phyloP scores from a whole-genome alignment of 1,140 invertebrate genomes.

The Amyelois transitella region DNA sequence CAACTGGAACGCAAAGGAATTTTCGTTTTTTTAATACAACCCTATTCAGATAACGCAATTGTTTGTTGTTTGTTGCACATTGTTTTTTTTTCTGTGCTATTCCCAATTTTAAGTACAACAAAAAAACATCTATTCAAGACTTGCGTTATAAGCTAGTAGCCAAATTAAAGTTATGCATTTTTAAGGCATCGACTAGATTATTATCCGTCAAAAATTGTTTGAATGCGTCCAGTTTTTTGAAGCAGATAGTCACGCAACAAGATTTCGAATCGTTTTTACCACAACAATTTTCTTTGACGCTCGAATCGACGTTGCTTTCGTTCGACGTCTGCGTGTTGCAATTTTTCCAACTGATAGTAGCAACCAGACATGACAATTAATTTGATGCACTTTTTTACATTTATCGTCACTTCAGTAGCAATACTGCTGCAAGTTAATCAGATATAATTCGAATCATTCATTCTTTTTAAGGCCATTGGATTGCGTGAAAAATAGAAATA shows the following conservation, averaged over 20 bases:
- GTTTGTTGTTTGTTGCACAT: no score
- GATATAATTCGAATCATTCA: not conserved
- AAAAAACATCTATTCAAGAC: not conserved
- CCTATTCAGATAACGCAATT: no score
- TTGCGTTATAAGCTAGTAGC: conserved; percentile 33
- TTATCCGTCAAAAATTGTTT: conserved; percentile 53
- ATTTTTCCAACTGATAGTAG: no score
- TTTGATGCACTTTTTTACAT: no score
- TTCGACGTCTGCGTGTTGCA: no score
- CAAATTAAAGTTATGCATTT: conserved; percentile 45
- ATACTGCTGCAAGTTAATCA: not conserved
- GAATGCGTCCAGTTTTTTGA: conserved; percentile 58
- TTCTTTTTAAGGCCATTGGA: not conserved
- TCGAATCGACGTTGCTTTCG: not conserved
- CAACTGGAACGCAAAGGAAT: no score
- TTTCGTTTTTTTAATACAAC: not conserved
- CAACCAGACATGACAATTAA: no score
- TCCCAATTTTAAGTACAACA: no score
- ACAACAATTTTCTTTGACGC: conserved; percentile 20
- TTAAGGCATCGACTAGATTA: conserved; percentile 45
- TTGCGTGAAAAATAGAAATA: not conserved
- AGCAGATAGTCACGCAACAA: conserved; percentile 64
- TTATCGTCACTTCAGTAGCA: no score
- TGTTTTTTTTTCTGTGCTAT: no score
- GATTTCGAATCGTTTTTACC: conserved; percentile 23